These are phyloP conservation scores for Chalcis sispes DNA, from an alignment of 2,888 invertebrate species.

Conservation along the genomic window DNA sequence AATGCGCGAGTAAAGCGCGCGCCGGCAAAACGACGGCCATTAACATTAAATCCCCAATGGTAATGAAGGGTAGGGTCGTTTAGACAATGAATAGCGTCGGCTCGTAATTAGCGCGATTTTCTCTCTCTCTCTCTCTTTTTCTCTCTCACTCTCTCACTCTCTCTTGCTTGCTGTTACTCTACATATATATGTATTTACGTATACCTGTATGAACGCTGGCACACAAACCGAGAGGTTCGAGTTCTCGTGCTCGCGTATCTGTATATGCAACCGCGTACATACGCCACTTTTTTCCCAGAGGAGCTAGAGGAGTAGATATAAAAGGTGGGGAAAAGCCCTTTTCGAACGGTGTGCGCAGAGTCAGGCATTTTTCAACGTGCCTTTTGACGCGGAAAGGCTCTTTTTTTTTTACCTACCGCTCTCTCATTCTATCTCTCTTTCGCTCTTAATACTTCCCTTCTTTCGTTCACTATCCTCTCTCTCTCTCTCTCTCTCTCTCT, in stretches of 20 bases:
- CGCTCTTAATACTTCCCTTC: background rate
- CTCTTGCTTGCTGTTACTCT: background rate
- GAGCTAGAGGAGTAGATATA: no score
- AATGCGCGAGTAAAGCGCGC: constrained; percentile 39
- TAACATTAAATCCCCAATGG: constrained; percentile 57
- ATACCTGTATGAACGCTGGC: no score
- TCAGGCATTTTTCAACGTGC: constrained; percentile 41
- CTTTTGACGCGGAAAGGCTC: constrained; percentile 52
- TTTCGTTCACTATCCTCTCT: no score
- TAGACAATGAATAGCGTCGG: constrained; percentile 57
- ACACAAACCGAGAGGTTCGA: no score
- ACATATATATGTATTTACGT: background rate
- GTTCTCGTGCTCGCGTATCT: background rate
- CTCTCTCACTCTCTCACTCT: background rate
- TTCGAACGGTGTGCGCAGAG: constrained; percentile 32
- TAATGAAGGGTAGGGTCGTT: constrained; percentile 57
- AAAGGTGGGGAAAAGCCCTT: constrained; percentile 47
- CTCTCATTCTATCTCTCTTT: background rate
- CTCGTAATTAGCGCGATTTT: constrained; percentile 53
- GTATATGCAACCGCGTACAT: background rate
- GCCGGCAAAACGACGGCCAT: constrained; percentile 53
- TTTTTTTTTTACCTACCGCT: constrained; percentile 10
- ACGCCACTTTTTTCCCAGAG: constrained; percentile 35
- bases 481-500: background rate
- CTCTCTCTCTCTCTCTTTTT: background rate